Conservation (phyloP, 2,113 vertebrate species). For the Baryphthengus martii region DNA sequence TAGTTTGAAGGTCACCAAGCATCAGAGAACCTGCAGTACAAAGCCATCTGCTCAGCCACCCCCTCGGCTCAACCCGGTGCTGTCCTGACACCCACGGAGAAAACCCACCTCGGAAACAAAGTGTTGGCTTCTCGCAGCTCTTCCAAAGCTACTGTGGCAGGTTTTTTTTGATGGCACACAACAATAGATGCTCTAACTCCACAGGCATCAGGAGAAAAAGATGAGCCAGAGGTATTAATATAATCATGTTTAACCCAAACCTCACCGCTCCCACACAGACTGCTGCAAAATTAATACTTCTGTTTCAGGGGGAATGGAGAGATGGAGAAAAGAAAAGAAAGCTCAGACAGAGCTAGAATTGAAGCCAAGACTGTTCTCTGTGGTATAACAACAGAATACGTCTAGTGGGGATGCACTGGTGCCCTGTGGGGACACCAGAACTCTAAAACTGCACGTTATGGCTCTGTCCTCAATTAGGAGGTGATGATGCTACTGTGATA, state of each 20-base stretch:
- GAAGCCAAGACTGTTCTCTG: neutral
- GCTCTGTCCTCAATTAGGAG: neutral
- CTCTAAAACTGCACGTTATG: neutral
- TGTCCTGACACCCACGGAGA: rapidly evolving
- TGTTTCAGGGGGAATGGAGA: neutral
- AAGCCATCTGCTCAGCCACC: neutral
- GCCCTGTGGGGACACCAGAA: neutral
- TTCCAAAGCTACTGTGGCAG: neutral
- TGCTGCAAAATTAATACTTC: neutral
- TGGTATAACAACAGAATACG: rapidly evolving
- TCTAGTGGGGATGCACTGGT: neutral
- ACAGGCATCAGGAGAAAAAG: neutral
- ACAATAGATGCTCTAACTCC: neutral
- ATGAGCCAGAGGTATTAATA: neutral
- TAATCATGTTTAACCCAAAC: neutral
- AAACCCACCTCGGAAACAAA: neutral
- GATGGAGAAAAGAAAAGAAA: neutral
- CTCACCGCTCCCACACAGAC: neutral
- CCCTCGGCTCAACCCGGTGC: rapidly evolving
- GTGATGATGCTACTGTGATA: neutral
- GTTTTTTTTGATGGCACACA: neutral
- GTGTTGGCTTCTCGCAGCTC: neutral
- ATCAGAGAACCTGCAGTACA: neutral
- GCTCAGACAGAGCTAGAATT: neutral
- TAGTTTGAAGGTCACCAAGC: neutral